These are phyloP conservation scores for Acipenser transmontanus DNA, from an alignment of 2,797 vertebrate genomes.

Conservation along the genomic window DNA sequence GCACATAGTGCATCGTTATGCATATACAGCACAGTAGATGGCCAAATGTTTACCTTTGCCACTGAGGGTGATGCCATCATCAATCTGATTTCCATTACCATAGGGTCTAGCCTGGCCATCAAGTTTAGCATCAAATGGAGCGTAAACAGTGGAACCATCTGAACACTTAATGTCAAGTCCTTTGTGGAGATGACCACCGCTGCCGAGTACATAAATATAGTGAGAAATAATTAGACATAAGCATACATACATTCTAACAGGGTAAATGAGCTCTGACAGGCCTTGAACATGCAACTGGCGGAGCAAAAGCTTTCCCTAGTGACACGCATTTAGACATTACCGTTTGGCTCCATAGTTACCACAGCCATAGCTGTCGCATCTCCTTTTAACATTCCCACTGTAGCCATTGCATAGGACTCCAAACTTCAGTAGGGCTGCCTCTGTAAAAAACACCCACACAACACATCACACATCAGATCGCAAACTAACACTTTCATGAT, in stretches of 20 bases:
- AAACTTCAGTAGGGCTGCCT: constrained; percentile 39
- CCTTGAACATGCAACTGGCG: background rate
- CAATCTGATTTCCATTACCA: constrained; percentile 22
- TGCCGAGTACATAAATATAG: constrained; percentile 19
- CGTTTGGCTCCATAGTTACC: constrained; percentile 44
- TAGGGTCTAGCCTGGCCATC: constrained; percentile 34
- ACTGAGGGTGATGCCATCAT: constrained; percentile 42
- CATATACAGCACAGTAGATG: background rate
- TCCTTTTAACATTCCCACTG: constrained; percentile 32
- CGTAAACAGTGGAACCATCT: constrained; percentile 37
- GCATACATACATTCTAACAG: constrained; percentile 10
- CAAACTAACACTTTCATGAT: too few species aligned
- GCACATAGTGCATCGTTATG: background rate
- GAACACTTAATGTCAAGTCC: constrained; percentile 56
- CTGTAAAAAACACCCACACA: constrained; percentile 17
- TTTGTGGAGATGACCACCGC: background rate
- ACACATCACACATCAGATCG: background rate
- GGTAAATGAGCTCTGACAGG: background rate
- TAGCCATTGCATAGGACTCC: constrained; percentile 52
- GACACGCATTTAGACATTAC: constrained; percentile 26
- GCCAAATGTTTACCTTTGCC: constrained; percentile 34
- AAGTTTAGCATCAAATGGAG: constrained; percentile 53
- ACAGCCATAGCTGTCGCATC: constrained; percentile 27
- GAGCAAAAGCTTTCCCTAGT: background rate
- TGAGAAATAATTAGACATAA: background rate